phyloP scores from a whole-genome alignment of 2,113 vertebrate species.

The Phyllostomus discolor region DNA sequence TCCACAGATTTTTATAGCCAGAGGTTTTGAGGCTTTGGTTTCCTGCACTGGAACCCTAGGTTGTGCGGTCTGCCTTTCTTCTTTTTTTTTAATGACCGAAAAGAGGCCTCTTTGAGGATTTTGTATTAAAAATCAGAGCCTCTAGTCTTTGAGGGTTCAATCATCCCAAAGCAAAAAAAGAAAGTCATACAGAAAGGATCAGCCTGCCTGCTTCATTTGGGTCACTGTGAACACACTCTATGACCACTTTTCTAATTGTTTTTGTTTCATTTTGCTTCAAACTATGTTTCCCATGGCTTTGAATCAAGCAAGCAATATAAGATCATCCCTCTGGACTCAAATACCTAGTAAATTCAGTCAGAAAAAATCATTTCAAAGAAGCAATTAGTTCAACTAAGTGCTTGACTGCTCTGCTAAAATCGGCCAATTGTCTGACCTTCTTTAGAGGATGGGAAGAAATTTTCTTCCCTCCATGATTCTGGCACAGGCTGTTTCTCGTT shows the following conservation, averaged over 20 bases:
- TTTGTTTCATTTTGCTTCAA: conserved; percentile 48
- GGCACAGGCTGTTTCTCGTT: background rate
- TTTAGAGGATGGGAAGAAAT: conserved; percentile 5
- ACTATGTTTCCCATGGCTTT: background rate
- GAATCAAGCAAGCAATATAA: conserved; percentile 8
- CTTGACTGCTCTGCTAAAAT: conserved; percentile 52
- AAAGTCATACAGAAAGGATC: background rate
- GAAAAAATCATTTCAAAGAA: conserved; percentile 50
- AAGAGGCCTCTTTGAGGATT: background rate
- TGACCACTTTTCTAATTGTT: background rate
- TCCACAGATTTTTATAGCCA: too few species aligned
- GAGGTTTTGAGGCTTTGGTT: too few species aligned
- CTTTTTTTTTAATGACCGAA: background rate
- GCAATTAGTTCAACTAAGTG: conserved; percentile 67
- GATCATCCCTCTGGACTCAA: conserved; percentile 25
- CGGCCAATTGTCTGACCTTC: conserved; percentile 41
- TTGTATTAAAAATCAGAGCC: background rate
- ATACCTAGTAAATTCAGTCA: background rate
- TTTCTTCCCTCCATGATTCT: background rate
- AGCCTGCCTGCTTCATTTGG: background rate
- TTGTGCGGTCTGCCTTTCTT: too few species aligned
- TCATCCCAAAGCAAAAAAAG: background rate
- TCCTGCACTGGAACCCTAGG: too few species aligned
- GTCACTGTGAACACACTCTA: background rate
- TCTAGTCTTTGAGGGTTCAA: background rate